Conservation (phyloP, 2,888 invertebrate species). For the Polydrusus tereticollis region DNA sequence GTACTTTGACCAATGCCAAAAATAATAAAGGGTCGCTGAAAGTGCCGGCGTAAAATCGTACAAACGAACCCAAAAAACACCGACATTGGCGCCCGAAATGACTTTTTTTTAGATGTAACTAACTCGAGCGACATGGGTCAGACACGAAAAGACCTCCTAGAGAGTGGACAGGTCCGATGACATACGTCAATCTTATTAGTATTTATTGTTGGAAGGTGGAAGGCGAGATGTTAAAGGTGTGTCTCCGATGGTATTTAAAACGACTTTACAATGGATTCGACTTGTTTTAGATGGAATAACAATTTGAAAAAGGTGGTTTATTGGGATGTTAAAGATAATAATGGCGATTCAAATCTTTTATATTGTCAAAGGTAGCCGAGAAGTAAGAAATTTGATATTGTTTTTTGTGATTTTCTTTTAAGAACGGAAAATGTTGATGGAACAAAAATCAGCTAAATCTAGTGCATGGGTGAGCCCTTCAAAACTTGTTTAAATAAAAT, state of each 20-base stretch:
- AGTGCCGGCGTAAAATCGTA: background rate
- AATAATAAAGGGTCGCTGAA: background rate
- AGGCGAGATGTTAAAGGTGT: slow-evolving; percentile 27
- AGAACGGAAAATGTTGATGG: background rate
- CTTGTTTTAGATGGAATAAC: slow-evolving; percentile 19
- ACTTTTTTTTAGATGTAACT: slow-evolving; percentile 45
- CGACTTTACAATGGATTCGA: slow-evolving; percentile 4
- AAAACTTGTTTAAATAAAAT: no score
- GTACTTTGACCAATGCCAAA: background rate
- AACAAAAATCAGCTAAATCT: no score
- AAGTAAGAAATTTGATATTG: background rate
- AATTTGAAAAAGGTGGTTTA: slow-evolving; percentile 17
- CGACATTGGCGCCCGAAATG: slow-evolving; percentile 38
- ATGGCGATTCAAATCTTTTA: background rate
- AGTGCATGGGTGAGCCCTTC: no score
- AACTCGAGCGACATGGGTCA: slow-evolving; percentile 40
- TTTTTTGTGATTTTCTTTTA: background rate
- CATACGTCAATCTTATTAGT: slow-evolving; percentile 35
- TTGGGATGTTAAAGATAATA: background rate
- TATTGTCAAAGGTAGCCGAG: no score
- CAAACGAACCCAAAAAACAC: slow-evolving; percentile 6
- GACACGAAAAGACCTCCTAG: slow-evolving; percentile 40
- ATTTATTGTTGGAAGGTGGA: slow-evolving; percentile 32
- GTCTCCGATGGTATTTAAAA: slow-evolving; percentile 7
- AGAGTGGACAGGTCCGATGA: slow-evolving; percentile 40